These are phyloP conservation scores for Phainopepla nitens DNA, from an alignment of 2,113 vertebrate genomes.

Conservation along the genomic window DNA sequence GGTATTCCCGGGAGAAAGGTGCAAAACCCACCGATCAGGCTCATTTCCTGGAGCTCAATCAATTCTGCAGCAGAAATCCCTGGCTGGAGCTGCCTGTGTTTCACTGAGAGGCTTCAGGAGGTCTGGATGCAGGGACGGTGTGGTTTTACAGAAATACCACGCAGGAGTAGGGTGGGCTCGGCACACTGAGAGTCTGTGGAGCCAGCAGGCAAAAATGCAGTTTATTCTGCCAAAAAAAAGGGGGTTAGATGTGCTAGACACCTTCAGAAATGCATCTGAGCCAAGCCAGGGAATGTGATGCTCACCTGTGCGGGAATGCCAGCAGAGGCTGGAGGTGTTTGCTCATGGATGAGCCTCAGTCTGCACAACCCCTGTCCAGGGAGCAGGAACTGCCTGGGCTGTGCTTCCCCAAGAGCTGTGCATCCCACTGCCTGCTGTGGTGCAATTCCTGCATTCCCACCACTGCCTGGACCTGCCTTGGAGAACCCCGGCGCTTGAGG, in stretches of 20 bases:
- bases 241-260: rapidly evolving
- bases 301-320: background rate
- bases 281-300: background rate
- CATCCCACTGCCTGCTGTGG: background rate
- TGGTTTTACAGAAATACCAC: rapidly evolving
- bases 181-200: background rate
- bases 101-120: background rate
- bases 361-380: background rate
- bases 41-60: background rate
- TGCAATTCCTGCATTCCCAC: background rate
- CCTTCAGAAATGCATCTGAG: background rate
- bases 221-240: background rate
- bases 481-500: background rate
- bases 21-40: background rate
- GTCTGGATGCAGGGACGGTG: rapidly evolving
- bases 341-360: background rate
- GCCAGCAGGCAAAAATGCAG: background rate
- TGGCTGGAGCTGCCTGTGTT: background rate
- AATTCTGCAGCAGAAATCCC: background rate
- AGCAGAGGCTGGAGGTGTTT: background rate
- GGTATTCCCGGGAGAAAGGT: background rate
- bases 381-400: background rate
- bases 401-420: background rate
- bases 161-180: background rate
- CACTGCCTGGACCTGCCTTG: slow-evolving; percentile 29